Evolutionary conservation across 2,888 invertebrate genomes (phyloP), one percentile per base, ranked within the genome.

Genomic region (Panopea generosa): DNA sequence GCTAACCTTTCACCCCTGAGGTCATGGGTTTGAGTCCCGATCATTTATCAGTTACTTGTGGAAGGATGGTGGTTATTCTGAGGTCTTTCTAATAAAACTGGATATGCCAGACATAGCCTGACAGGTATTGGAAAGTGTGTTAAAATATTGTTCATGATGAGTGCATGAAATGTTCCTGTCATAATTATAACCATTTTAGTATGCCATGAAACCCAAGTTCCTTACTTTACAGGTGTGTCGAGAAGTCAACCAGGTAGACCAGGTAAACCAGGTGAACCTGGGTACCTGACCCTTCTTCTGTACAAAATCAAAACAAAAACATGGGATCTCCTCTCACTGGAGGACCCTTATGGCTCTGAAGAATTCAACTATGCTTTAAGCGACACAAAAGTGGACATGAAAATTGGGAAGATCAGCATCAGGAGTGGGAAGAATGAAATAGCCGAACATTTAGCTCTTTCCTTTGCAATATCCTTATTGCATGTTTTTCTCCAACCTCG

Each of bases 401-500:
- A 86, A 77, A 83, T 83, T 22, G 91, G 91, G 11, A 83, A 81
- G 59, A 86, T 91, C 22, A 83, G 83, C 16, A 82, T 89, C 20
- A 2, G 80, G 77, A 14, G 60, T 77, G 55, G 67, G 1, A 9
- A 49, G n/a, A 49, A 38, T 26, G 89, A 92, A 69, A 91, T 93
- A 18, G 93, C 93, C 2, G 93, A 93, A 85, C 92, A 93, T 70
- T 86, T 94, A 14, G 93, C 93, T 40, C 84, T 92, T 66, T 92
- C 93, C 20, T 93, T 93, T 84, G 89, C 90, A 72, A 90, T 93
- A 4, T 89, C 93, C 18, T 90, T 93, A 11, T 89, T 93, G 2
- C 93, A 93, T 85, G 93, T 94, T 16, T 89, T 93, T 16, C 93
- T 93, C 75, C 93, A 93, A 85, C 93, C 93, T 2, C 91, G 93